phyloP scores from a whole-genome alignment of 2,888 invertebrate genomes.

The Cotesia congregata region DNA sequence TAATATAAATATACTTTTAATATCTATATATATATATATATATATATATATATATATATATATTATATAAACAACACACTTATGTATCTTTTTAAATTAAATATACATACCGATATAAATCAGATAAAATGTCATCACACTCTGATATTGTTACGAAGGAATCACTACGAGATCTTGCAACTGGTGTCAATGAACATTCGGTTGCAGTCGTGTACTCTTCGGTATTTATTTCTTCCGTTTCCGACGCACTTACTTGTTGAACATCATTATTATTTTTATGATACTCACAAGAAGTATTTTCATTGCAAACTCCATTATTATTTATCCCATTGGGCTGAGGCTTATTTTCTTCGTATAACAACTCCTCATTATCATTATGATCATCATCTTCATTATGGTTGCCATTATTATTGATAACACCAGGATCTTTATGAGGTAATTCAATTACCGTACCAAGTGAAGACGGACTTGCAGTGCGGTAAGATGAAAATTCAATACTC shows the following conservation, averaged over 20 bases:
- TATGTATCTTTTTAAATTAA: background rate
- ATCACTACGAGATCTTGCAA: conserved; percentile 74
- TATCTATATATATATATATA: background rate
- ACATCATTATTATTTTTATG: conserved; percentile 5
- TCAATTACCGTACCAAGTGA: background rate
- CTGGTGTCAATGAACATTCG: conserved; percentile 77
- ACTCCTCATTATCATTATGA: background rate
- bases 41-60: too few relatives aligned
- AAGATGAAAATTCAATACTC: conserved; percentile 18
- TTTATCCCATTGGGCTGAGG: too few relatives aligned
- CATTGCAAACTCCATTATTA: background rate
- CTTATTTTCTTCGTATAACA: too few relatives aligned
- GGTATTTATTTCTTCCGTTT: conserved; percentile 72
- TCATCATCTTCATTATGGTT: background rate
- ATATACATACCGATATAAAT: conserved; percentile 29
- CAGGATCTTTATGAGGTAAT: background rate
- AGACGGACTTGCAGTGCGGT: conserved; percentile 14
- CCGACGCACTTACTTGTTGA: conserved; percentile 34
- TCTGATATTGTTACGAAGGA: conserved; percentile 80
- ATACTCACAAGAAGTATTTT: background rate
- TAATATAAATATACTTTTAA: conserved; percentile 42
- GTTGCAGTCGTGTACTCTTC: conserved; percentile 80
- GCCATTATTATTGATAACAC: background rate
- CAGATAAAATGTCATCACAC: conserved; percentile 70
- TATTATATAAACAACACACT: background rate